Evolutionary conservation across 1,140 invertebrate species (phyloP).

Genomic region (Cydia splendana): DNA sequence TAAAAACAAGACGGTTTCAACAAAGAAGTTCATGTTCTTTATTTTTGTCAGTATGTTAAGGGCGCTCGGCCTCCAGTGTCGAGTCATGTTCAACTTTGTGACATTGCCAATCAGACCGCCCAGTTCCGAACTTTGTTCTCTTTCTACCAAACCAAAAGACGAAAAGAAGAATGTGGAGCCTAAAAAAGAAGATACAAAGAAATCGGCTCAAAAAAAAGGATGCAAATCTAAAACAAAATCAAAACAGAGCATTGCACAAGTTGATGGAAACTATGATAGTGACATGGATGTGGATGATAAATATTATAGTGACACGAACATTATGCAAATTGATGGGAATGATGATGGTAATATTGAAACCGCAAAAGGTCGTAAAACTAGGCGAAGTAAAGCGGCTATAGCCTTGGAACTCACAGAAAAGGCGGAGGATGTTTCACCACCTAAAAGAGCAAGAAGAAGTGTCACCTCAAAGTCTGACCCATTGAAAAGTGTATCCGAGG

Average conservation of each 20-base stretch:
- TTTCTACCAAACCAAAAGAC: constrained; percentile 75
- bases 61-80: constrained; percentile 88
- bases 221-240: constrained; percentile 41
- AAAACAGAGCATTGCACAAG: constrained; percentile 71
- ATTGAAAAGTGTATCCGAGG: constrained; percentile 31
- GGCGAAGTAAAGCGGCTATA: constrained; percentile 41
- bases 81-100: constrained; percentile 87
- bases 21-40: constrained; percentile 85
- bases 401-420: constrained; percentile 42
- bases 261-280: constrained; percentile 80
- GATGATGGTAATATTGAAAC: constrained; percentile 46
- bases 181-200: constrained; percentile 44
- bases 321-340: constrained; percentile 66
- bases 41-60: constrained; percentile 89
- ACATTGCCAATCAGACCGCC: constrained; percentile 83
- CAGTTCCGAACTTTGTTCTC: constrained; percentile 80
- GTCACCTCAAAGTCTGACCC: constrained; percentile 31
- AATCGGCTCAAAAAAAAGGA: constrained; percentile 40
- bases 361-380: constrained; percentile 46
- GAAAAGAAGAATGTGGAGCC: constrained; percentile 49
- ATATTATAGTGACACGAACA: constrained; percentile 41
- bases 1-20: constrained; percentile 81
- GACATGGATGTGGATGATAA: constrained; percentile 30
- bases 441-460: constrained; percentile 53
- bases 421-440: constrained; percentile 56